Base-by-base conservation (phyloP, 2,888 invertebrate species). In the Aphelenchoides bicaudatus region DNA sequence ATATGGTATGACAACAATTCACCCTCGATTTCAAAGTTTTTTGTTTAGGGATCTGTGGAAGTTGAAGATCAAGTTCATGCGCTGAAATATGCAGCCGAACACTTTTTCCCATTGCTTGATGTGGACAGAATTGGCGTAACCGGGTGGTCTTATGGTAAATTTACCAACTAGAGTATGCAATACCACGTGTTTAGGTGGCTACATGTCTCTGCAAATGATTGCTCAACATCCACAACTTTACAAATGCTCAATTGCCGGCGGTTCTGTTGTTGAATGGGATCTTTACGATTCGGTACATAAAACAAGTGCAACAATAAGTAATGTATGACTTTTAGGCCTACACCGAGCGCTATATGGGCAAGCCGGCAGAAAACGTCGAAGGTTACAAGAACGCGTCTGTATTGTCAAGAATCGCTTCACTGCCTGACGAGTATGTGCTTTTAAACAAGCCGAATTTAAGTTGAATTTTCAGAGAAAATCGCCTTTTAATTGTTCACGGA, bases 61-160 rank as follows among this genome's bases (percentile, higher is more conserved):
- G 81, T 96, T 49, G 87, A 87, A 38, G 94, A 96, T 81, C 94
- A 98, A 84, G 89, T 92, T 2, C 92, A 96, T 82, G 91, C 93
- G 0, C 81, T 86, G 87, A 69, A 88, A 88, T n/a, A n/a, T n/a
- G 86, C 81, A 94, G 57, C 90, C 0, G 87, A 88, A 62, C 87
- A 88, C 64, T 87, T 87, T 65, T 85, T 88, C 2, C 71, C 88
- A 39, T 91, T 88, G 73, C 89, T 99, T 63, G 98, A 99, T 80
- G 85, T 92, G 84, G 86, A 85, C 68, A 84, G 96, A 47, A 87
- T 99, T 13, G 94, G 91, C 0, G 90, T 98, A 71, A 91, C 92
- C 79, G 98, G 98, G 0, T 98, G 96, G 94, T 94, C 94, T 39
- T 99, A 98, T 79, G 98, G 96, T 84, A 98, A 96, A 28, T 46